Evolutionary conservation across 2,888 invertebrate genomes (phyloP).

Genomic region (Embidobia sp.): DNA sequence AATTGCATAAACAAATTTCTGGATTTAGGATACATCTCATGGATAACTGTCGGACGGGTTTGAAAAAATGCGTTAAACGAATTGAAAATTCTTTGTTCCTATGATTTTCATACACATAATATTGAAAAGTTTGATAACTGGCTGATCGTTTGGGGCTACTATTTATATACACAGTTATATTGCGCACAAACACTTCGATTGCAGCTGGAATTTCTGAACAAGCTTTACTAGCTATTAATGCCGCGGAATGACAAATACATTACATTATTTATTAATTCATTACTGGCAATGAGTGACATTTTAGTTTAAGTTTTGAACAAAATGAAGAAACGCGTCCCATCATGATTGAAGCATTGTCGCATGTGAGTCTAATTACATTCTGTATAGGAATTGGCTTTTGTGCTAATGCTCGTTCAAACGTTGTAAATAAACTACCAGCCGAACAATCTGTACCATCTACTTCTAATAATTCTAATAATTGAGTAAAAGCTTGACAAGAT

Average conservation of each 20-base stretch:
- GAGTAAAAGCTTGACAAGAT: background rate
- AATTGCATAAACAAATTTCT: too few relatives aligned
- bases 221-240: slow-evolving; percentile 33
- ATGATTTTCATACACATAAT: background rate
- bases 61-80: background rate
- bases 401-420: slow-evolving; percentile 8
- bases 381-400: slow-evolving; percentile 4
- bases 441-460: background rate
- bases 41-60: background rate
- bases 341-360: slow-evolving; percentile 21
- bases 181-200: background rate
- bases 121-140: slow-evolving; percentile 28
- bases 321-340: slow-evolving; percentile 42
- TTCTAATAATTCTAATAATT: slow-evolving; percentile 12
- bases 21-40: too few relatives aligned
- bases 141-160: slow-evolving; percentile 16
- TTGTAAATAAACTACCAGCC: slow-evolving; percentile 17
- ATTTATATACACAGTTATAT: background rate
- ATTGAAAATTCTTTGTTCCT: background rate
- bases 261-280: too few relatives aligned
- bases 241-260: slow-evolving; percentile 41
- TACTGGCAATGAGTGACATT: background rate
- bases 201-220: slow-evolving; percentile 30
- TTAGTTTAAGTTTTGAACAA: slow-evolving; percentile 7
- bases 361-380: slow-evolving; percentile 19